Conservation (phyloP, 1,140 invertebrate genomes). For the Drosophila sechellia region DNA sequence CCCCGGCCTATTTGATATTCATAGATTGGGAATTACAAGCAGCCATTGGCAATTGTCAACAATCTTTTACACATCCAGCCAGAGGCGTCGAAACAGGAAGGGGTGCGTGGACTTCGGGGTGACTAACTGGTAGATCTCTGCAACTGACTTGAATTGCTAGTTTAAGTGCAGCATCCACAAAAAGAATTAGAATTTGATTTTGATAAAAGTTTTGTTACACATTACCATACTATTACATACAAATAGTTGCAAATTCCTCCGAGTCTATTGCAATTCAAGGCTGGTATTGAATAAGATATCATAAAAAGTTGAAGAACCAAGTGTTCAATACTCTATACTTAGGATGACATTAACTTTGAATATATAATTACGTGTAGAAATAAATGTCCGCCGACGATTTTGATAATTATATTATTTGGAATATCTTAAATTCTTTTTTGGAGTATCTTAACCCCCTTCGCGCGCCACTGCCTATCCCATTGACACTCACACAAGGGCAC, state of each 20-base stretch:
- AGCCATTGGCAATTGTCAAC: slow-evolving; percentile 78
- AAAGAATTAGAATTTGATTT: too few species aligned
- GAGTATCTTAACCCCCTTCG: background rate
- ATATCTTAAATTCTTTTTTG: background rate
- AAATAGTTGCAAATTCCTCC: too few species aligned
- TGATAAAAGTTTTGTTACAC: too few species aligned
- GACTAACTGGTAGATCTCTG: too few species aligned
- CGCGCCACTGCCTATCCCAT: slow-evolving; percentile 4
- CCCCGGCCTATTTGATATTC: slow-evolving; percentile 75
- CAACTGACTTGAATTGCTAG: too few species aligned
- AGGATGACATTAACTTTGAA: background rate
- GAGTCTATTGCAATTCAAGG: too few species aligned
- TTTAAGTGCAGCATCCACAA: too few species aligned
- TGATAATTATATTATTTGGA: too few species aligned
- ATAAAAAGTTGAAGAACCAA: background rate
- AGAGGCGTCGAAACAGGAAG: background rate
- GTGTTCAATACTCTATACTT: background rate
- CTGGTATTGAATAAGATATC: background rate
- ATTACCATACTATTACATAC: too few species aligned
- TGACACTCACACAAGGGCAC: slow-evolving; percentile 43
- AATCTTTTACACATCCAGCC: slow-evolving; percentile 46
- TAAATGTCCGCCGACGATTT: too few species aligned
- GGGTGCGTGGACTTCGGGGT: background rate
- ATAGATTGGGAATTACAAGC: slow-evolving; percentile 82
- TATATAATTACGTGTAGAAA: too few species aligned